Conservation (phyloP, 2,888 invertebrate genomes). For the Nycteola revayana region DNA sequence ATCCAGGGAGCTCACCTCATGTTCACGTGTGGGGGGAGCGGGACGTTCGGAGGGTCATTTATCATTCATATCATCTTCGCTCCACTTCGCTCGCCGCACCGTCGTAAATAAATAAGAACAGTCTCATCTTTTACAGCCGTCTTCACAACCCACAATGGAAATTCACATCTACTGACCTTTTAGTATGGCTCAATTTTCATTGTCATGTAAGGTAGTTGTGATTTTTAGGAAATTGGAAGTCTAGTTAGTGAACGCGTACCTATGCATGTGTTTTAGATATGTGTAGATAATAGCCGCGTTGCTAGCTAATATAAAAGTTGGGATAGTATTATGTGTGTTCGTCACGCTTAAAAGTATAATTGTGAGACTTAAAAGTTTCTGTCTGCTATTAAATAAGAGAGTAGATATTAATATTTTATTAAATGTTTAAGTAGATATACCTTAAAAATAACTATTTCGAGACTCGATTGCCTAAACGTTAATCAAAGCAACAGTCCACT, state of each 20-base stretch:
- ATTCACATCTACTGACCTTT: constrained; percentile 15
- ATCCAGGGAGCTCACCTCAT: constrained; percentile 65
- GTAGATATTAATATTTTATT: too few relatives aligned
- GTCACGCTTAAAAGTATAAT: too few relatives aligned
- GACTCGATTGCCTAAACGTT: too few relatives aligned
- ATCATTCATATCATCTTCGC: constrained; percentile 83
- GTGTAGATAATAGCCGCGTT: constrained; percentile 55
- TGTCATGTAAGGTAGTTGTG: constrained; percentile 24
- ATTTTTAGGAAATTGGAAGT: constrained; percentile 31
- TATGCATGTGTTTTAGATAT: constrained; percentile 73
- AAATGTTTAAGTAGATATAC: too few relatives aligned
- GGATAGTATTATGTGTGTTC: too few relatives aligned
- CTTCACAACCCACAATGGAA: constrained; percentile 39
- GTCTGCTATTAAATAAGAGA: too few relatives aligned
- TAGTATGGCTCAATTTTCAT: constrained; percentile 13
- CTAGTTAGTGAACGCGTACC: constrained; percentile 61
- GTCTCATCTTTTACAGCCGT: constrained; percentile 80
- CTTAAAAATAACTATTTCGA: too few relatives aligned
- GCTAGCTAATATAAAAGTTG: constrained; percentile 36
- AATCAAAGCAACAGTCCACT: too few relatives aligned
- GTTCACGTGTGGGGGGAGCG: constrained; percentile 67
- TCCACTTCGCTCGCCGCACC: constrained; percentile 82
- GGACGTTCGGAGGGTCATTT: constrained; percentile 76
- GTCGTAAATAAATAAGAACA: constrained; percentile 82
- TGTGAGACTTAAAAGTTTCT: too few relatives aligned